Percentiles rank a stretch among this genome's conserved stretches.
Evolutionary conservation across 1,140 invertebrate genomes (phyloP).

Genomic region (Drosophila azteca): DNA sequence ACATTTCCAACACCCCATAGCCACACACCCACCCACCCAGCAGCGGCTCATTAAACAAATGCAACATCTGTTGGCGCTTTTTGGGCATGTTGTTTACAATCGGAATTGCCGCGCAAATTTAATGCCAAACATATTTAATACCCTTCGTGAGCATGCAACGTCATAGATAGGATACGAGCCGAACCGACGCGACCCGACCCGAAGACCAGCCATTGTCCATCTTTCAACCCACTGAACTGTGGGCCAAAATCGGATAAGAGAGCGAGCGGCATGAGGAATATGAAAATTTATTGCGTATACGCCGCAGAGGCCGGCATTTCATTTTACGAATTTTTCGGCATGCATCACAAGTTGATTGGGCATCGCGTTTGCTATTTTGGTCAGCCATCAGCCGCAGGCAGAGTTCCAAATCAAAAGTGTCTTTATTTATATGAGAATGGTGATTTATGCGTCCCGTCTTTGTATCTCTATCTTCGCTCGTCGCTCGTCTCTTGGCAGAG

Average conservation of each 20-base stretch:
- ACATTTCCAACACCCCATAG: conserved; percentile 48
- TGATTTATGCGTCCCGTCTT: conserved; percentile 73
- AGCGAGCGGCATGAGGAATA: conserved; percentile 66
- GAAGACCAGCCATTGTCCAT: conserved; percentile 4
- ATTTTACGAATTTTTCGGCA: conserved; percentile 46
- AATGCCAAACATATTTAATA: conserved; percentile 57
- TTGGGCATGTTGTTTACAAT: conserved; percentile 65
- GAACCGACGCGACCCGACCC: not conserved
- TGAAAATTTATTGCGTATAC: conserved; percentile 81
- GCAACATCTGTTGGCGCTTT: conserved; percentile 71
- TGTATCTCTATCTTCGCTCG: conserved; percentile 25
- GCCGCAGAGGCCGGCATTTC: conserved; percentile 49
- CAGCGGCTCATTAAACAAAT: conserved; percentile 64
- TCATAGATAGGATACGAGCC: conserved; percentile 14
- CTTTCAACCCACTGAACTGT: conserved; percentile 32
- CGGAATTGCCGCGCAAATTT: conserved; percentile 44
- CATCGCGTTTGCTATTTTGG: conserved; percentile 51
- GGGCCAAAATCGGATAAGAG: conserved; percentile 30
- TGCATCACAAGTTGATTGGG: conserved; percentile 66
- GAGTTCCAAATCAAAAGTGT: conserved; percentile 68
- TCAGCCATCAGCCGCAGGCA: conserved; percentile 31
- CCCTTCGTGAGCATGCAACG: conserved; percentile 36
- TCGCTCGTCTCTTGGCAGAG: conserved; percentile 34
- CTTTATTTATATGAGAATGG: conserved; percentile 71
- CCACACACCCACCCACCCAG: conserved; percentile 13